Percentiles rank a stretch among this genome's conserved stretches.
phyloP scores from a whole-genome alignment of 2,113 vertebrate species.

The Trinectes maculatus region DNA sequence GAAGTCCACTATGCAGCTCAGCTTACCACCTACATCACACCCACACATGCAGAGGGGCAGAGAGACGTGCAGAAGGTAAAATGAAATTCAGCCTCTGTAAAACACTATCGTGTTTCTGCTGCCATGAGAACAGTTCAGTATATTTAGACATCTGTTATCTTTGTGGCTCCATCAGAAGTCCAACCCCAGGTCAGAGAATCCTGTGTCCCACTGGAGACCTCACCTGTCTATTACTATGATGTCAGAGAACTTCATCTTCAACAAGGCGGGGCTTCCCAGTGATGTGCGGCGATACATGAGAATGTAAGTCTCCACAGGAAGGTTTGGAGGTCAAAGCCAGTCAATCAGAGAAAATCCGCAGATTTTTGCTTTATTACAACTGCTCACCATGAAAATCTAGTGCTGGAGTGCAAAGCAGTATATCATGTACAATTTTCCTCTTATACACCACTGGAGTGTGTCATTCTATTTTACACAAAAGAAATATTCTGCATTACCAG shows the following conservation, averaged over 20 bases:
- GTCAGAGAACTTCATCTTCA: slow-evolving; percentile 94
- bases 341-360: slow-evolving; percentile 17
- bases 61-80: slow-evolving; percentile 55
- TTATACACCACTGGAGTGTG: neutral
- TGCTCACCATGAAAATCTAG: neutral
- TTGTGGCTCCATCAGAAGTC: slow-evolving; percentile 53
- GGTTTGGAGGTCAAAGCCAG: slow-evolving; percentile 28
- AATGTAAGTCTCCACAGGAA: slow-evolving; percentile 81
- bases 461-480: neutral
- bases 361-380: slow-evolving; percentile 12
- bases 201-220: slow-evolving; percentile 92
- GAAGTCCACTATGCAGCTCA: slow-evolving; percentile 90
- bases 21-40: slow-evolving; percentile 90
- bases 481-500: neutral
- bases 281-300: slow-evolving; percentile 96
- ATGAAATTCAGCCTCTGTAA: neutral
- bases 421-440: no score
- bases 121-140: neutral
- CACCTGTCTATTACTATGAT: slow-evolving; percentile 90
- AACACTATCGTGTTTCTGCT: slow-evolving; percentile 14
- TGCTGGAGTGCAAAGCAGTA: neutral
- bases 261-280: slow-evolving; percentile 89
- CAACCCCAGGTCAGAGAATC: slow-evolving; percentile 82
- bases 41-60: slow-evolving; percentile 55
- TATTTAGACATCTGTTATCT: neutral